Conservation (phyloP, 2,888 invertebrate species). For the Caenorhabditis afra region DNA sequence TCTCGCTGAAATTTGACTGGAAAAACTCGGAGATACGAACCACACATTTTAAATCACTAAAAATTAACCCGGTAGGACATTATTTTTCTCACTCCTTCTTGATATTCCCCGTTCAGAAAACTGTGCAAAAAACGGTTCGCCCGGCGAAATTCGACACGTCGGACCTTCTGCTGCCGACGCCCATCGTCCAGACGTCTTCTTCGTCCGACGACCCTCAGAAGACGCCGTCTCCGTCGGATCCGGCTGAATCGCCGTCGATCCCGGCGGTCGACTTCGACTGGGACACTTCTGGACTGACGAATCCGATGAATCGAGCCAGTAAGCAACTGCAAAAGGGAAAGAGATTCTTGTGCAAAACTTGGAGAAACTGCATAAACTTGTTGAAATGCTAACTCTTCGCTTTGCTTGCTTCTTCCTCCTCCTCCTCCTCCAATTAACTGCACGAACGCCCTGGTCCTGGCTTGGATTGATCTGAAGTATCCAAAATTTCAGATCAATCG, state of each 20-base stretch:
- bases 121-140: slow-evolving; percentile 24
- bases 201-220: slow-evolving; percentile 9
- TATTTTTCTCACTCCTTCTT: slow-evolving; percentile 2
- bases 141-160: slow-evolving; percentile 34
- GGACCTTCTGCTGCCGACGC: slow-evolving; percentile 33
- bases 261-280: slow-evolving; percentile 76
- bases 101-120: slow-evolving; percentile 23
- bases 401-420: slow-evolving; percentile 10
- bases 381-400: slow-evolving; percentile 39
- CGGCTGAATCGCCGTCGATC: slow-evolving; percentile 68
- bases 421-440: not conserved
- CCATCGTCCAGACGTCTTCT: slow-evolving; percentile 15
- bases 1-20: slow-evolving; percentile 74
- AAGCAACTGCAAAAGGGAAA: slow-evolving; percentile 42
- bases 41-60: slow-evolving; percentile 53
- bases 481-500: slow-evolving; percentile 35
- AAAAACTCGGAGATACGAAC: slow-evolving; percentile 58
- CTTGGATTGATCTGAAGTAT: not conserved
- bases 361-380: slow-evolving; percentile 43
- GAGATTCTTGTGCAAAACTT: slow-evolving; percentile 16
- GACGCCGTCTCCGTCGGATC: not conserved
- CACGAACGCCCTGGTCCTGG: not conserved
- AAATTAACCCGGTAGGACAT: slow-evolving; percentile 60
- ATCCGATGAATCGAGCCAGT: slow-evolving; percentile 74
- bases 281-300: slow-evolving; percentile 72